Evolutionary conservation across 1,140 invertebrate genomes (phyloP).

Genomic region (Coptotermes formosanus): DNA sequence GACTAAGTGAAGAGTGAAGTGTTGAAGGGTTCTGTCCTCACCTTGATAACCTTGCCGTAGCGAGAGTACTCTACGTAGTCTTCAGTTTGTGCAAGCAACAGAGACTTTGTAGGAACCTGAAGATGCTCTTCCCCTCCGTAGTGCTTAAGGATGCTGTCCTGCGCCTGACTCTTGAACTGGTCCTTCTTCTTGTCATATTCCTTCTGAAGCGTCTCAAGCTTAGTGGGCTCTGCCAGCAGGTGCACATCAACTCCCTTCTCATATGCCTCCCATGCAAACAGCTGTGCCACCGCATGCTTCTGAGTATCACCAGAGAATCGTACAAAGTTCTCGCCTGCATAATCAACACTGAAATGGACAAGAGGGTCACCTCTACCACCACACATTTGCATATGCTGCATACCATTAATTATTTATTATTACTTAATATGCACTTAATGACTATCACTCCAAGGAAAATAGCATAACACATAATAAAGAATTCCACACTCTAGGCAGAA

Average conservation of each 20-base stretch:
- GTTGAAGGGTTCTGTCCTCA: conserved; percentile 30
- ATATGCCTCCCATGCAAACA: conserved; percentile 98
- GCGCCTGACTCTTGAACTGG: conserved; percentile 73
- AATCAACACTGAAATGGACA: conserved; percentile 65
- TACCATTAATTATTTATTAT: too few relatives aligned
- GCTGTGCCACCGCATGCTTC: conserved; percentile 84
- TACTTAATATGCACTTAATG: too few relatives aligned
- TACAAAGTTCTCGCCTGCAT: conserved; percentile 95
- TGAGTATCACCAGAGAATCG: conserved; percentile 91
- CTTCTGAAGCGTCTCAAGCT: conserved; percentile 86
- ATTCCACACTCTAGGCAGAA: too few relatives aligned
- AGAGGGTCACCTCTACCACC: not conserved
- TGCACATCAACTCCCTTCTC: conserved; percentile 94
- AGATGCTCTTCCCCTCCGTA: conserved; percentile 94
- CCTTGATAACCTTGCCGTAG: conserved; percentile 78
- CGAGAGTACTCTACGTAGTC: conserved; percentile 95
- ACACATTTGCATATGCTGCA: too few relatives aligned
- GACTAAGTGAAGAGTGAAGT: too few relatives aligned
- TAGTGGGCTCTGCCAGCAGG: conserved; percentile 95
- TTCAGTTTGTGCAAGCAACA: conserved; percentile 93
- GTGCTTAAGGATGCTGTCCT: conserved; percentile 75
- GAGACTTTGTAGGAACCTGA: conserved; percentile 76
- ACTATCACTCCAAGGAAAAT: too few relatives aligned
- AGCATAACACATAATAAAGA: too few relatives aligned
- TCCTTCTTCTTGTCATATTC: conserved; percentile 90